A percentile compares a stretch with the other conserved stretches of the same genome.
phyloP scores from a whole-genome alignment of 2,797 vertebrate genomes.

The Parambassis ranga region DNA sequence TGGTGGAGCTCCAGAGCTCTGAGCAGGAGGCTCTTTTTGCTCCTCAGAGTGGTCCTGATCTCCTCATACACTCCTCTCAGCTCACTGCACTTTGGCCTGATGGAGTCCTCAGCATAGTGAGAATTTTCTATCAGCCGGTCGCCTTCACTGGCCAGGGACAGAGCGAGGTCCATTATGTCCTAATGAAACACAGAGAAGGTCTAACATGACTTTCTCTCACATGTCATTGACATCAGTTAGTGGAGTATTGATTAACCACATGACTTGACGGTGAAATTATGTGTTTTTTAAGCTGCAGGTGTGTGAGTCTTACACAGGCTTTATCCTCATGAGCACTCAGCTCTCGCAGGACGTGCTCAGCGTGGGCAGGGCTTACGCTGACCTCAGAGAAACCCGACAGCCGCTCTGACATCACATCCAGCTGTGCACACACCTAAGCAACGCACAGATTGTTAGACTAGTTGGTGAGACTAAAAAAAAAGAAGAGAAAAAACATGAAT shows the following conservation, averaged over 20 bases:
- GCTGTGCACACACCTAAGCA: conserved; percentile 80
- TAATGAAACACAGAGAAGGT: conserved; percentile 61
- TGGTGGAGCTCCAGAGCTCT: conserved; percentile 89
- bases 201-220: too few relatives aligned
- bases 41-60: conserved; percentile 71
- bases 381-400: conserved; percentile 85
- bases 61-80: conserved; percentile 83
- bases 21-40: conserved; percentile 81
- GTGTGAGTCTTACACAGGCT: conserved; percentile 80
- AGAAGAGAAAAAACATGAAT: rapidly evolving
- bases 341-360: conserved; percentile 89
- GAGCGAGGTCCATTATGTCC: conserved; percentile 83
- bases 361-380: conserved; percentile 89
- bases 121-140: conserved; percentile 86
- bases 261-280: conserved; percentile 15
- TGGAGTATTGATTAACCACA: conserved; percentile 12
- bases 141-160: conserved; percentile 81
- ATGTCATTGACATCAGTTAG: not conserved
- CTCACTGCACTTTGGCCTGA: conserved; percentile 92
- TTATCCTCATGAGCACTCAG: conserved; percentile 87
- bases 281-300: conserved; percentile 9
- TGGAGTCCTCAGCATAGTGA: conserved; percentile 95
- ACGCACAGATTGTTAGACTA: not conserved
- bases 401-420: conserved; percentile 83
- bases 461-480: not conserved